Evolutionary conservation across 2,888 invertebrate species (phyloP), one percentile per base, ranked within the genome.

Genomic region (Pinctada fucata): DNA sequence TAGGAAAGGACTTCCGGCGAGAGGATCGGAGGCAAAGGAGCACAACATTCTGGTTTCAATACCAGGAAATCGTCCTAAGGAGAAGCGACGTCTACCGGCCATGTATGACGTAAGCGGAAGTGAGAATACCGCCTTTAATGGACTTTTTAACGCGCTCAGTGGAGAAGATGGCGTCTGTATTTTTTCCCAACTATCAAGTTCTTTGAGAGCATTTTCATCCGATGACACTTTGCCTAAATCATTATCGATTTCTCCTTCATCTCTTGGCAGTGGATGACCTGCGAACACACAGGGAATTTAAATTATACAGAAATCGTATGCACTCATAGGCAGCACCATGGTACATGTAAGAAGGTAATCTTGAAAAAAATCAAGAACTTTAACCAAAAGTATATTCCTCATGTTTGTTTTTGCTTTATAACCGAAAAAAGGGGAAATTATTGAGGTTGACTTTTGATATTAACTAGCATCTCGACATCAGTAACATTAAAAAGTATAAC

Each of bases 1-100:
- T 51, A 82, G 64, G 47, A 86, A 83, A 1, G 87, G 87, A 71
- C 65, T 81, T 5, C 83, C 83, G 2, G 86, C 85, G 6, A 87
- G 78, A 47, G 76, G 67, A 52, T 87, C 86, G 2, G 87, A 82
- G 2, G 84, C 86, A 47, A 87, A 76, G 0, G 83, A 85, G 80
- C 83, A 83, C 52, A 85, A 67, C 5, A 84, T 76, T 6, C 84
- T 79, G 70, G 79, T 80, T 31, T 67, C 76, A 3, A 78, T 78
- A 31, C 79, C 75, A 52, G 85, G 85, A 58, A 74, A 79, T 67
- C 73, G 74, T 67, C 82, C 82, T 64, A 79, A 64, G 10, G 75
- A 16, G 6, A 81, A 78, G 63, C 83, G 79, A 69, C 80, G 82
- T 67, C 79, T 82, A 66, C 86, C 84, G 68, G 82, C 82, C 16